Conservation (phyloP, 2,113 vertebrate genomes). For the Albula goreensis region DNA sequence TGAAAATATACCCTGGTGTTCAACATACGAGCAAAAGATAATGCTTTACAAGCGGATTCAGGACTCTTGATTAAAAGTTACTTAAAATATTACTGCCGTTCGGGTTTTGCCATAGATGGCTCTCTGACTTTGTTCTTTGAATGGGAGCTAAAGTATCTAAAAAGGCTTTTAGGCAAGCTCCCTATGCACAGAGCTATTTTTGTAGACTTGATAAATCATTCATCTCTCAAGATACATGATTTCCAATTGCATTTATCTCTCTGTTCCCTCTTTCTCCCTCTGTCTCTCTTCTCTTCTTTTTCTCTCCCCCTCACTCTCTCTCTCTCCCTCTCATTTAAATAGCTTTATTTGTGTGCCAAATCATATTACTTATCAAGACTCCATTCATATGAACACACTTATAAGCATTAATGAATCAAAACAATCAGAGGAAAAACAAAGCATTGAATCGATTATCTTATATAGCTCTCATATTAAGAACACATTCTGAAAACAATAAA, state of each 20-base stretch:
- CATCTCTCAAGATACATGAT: conserved; percentile 39
- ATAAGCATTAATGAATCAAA: neutral
- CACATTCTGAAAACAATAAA: neutral
- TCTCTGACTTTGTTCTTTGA: conserved; percentile 6
- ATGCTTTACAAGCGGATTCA: conserved; percentile 30
- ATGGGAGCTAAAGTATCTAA: conserved; percentile 11
- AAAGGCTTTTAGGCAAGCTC: conserved; percentile 44
- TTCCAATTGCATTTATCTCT: neutral
- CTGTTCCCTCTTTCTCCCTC: neutral
- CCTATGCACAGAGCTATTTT: conserved; percentile 52
- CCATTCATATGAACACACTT: neutral
- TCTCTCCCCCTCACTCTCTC: neutral
- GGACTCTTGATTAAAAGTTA: conserved; percentile 45
- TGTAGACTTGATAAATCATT: conserved; percentile 58
- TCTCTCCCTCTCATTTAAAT: neutral
- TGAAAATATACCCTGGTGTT: neutral
- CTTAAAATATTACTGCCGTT: conserved; percentile 36
- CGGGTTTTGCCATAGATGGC: neutral
- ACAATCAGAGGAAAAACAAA: neutral
- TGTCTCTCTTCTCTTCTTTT: neutral
- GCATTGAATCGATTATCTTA: neutral
- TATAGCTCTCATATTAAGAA: neutral
- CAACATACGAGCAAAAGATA: conserved; percentile 28
- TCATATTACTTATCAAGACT: neutral
- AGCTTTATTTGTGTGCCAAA: neutral